Base-by-base conservation (phyloP, 1,140 invertebrate species). In the Dolichoris vasculosae region DNA sequence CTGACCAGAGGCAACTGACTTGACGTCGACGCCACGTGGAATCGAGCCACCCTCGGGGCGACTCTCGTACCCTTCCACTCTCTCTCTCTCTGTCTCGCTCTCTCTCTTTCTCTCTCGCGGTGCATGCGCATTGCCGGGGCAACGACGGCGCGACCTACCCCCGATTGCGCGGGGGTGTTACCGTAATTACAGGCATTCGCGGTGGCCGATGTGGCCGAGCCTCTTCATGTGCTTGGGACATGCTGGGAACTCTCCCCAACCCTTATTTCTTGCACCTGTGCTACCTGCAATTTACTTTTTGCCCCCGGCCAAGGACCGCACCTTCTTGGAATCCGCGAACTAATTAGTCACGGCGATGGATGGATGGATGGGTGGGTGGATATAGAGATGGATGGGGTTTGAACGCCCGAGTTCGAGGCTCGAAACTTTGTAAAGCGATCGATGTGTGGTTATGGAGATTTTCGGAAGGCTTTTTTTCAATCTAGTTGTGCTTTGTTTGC, bases 1-100 rank as follows among this genome's bases (percentile, higher is more conserved):
- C 80, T 30, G 48, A 35, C 79, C 80, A 86, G 85, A 82, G 80
- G 80, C 85, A 48, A 86, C 85, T 86, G 80, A 78, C 80, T 64
- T 32, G 73, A 15, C 51, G 71, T 20, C 46, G 71, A 2, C 55
- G 80, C 85, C 85, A 86, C 85, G 85, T 86, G 85, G 85, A 83
- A 51, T 51, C 46, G 67, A 78, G 63, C 69, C 59, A 71, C 64
- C 51, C 64, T 13, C 55, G 23, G 55, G 23, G 23, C 23, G 9
- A 43, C 46, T 23, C 69, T 64, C n/a, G 8, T 20, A n/a, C 67
- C 35, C 11, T 26, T 26, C 11, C 38, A 2, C 38, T 23, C 20
- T 4, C 43, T 30, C 73, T 30, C 43, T 48, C 43, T 48, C 43
- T 2, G 0, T 69, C 67, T 69, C 67, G 30, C 67, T 69, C 67